Percentiles rank a stretch among this genome's conserved stretches.
Evolutionary conservation across 2,113 vertebrate species (phyloP).

Genomic region (Clarias magur): DNA sequence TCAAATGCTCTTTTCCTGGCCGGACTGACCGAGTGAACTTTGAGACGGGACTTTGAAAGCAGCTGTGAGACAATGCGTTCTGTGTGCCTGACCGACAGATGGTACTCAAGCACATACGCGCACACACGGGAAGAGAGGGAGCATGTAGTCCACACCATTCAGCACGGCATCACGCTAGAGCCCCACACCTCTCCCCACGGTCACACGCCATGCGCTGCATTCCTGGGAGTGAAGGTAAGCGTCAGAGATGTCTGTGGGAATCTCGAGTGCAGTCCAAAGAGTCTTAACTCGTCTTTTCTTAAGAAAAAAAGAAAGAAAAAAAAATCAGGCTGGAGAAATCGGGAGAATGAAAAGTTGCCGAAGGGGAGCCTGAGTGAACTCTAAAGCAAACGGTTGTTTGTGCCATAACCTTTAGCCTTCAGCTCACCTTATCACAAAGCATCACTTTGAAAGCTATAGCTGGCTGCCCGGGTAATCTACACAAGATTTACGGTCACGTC

Average conservation of each 20-base stretch:
- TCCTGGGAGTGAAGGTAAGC: slow-evolving; percentile 19
- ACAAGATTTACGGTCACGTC: slow-evolving; percentile 4
- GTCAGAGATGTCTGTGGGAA: slow-evolving; percentile 5
- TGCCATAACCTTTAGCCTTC: not conserved
- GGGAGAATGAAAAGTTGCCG: not conserved
- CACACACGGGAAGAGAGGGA: slow-evolving; percentile 5
- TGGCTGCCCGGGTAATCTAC: not conserved
- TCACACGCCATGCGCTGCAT: slow-evolving; percentile 26
- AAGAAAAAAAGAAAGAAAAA: not conserved
- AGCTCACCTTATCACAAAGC: slow-evolving; percentile 20
- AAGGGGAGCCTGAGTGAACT: slow-evolving; percentile 14
- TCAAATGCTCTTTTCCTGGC: slow-evolving; percentile 45
- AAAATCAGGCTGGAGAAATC: too few relatives aligned
- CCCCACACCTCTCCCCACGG: slow-evolving; percentile 27
- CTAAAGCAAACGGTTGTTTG: not conserved
- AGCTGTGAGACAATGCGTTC: slow-evolving; percentile 51
- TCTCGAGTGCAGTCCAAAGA: slow-evolving; percentile 5
- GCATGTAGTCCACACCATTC: slow-evolving; percentile 42
- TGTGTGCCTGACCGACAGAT: slow-evolving; percentile 55
- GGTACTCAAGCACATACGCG: slow-evolving; percentile 37
- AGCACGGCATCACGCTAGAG: slow-evolving; percentile 33
- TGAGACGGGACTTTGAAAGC: slow-evolving; percentile 46
- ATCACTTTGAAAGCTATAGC: not conserved
- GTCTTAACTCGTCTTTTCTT: not conserved
- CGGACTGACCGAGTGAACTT: slow-evolving; percentile 44